These are phyloP conservation scores for Chaitophorus viminalis DNA, from an alignment of 2,888 invertebrate species.

Conservation along the genomic window DNA sequence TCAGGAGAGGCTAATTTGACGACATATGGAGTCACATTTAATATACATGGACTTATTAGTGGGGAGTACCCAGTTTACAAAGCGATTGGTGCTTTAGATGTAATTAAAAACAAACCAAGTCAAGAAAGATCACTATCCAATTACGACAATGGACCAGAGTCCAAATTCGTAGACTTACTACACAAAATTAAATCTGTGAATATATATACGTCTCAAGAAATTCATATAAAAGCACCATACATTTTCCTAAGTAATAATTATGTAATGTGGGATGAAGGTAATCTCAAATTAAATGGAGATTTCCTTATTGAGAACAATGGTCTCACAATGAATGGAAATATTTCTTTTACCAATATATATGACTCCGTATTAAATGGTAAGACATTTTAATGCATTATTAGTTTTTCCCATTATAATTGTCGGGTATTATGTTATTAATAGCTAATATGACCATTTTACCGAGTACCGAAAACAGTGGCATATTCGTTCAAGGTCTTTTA, in stretches of 20 bases:
- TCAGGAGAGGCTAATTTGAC: neutral
- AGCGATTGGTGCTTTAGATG: neutral
- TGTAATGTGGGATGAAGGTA: neutral
- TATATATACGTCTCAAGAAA: neutral
- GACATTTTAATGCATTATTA: neutral
- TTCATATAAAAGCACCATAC: constrained; percentile 7
- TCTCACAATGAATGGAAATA: constrained; percentile 2
- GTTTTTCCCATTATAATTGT: neutral
- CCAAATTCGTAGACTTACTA: constrained; percentile 13
- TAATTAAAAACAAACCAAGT: neutral
- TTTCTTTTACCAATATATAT: neutral
- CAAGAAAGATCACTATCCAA: neutral
- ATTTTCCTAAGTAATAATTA: neutral
- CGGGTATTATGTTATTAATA: neutral
- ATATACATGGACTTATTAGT: neutral
- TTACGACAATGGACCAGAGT: neutral
- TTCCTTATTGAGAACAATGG: neutral
- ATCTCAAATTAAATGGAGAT: neutral
- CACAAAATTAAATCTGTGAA: neutral
- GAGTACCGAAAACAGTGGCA: neutral
- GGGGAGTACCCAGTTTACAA: neutral
- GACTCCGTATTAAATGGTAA: constrained; percentile 24
- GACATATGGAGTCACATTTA: neutral
- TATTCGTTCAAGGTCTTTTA: neutral
- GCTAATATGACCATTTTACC: constrained; percentile 27